A percentile compares a stretch with the other conserved stretches of the same genome.
Conservation (phyloP, 1,140 invertebrate genomes). For the Orius insidiosus region DNA sequence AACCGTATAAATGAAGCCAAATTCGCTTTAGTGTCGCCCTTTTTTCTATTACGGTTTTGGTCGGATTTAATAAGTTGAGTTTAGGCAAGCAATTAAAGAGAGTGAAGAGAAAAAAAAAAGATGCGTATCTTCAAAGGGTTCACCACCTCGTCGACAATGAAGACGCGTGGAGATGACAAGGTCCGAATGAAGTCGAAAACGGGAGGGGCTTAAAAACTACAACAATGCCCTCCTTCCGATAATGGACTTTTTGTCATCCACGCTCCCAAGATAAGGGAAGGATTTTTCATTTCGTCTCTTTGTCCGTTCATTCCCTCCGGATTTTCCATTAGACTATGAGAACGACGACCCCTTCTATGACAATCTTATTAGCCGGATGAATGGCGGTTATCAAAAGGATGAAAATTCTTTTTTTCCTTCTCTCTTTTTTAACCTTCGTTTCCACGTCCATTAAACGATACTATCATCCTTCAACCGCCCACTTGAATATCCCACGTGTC, state of each 20-base stretch:
- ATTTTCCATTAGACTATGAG: constrained; percentile 9
- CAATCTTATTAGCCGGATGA: too few relatives aligned
- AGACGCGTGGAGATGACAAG: constrained; percentile 5
- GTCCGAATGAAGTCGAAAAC: constrained; percentile 5
- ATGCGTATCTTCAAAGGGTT: background rate
- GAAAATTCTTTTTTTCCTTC: too few relatives aligned
- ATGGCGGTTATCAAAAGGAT: too few relatives aligned
- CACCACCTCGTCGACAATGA: background rate
- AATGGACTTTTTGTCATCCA: constrained; percentile 7
- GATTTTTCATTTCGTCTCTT: constrained; percentile 6
- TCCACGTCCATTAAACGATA: too few relatives aligned
- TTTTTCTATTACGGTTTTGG: background rate
- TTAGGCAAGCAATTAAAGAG: too few relatives aligned
- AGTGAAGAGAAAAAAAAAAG: constrained; percentile 1
- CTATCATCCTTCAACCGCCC: too few relatives aligned
- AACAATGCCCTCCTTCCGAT: background rate
- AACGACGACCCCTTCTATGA: background rate
- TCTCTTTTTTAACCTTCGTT: too few relatives aligned
- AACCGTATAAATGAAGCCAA: background rate
- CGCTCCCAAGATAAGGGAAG: background rate
- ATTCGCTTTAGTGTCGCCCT: background rate
- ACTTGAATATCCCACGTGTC: too few relatives aligned
- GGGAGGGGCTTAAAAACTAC: background rate
- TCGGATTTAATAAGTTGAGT: background rate
- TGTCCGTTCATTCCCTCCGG: background rate